Percentiles rank a stretch among this genome's conserved stretches.
Conservation (phyloP, 2,888 invertebrate species). For the Therioaphis trifolii region DNA sequence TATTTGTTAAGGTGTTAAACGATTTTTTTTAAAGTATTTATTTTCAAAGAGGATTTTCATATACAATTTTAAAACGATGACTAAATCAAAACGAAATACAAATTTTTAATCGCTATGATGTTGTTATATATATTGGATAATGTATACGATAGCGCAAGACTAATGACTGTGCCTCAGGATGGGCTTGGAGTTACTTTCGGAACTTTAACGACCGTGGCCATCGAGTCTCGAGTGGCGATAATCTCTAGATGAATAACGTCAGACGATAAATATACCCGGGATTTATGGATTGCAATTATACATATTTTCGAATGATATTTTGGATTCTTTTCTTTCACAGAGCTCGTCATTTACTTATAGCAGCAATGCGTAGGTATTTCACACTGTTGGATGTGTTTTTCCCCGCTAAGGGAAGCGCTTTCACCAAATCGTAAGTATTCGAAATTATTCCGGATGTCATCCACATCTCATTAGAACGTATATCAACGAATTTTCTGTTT, state of each 20-base stretch:
- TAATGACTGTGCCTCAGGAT: no score
- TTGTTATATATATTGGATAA: background rate
- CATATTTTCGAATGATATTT: background rate
- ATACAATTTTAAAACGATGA: background rate
- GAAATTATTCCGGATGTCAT: slow-evolving; percentile 10
- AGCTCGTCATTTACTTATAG: no score
- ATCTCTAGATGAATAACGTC: no score
- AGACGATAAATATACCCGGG: no score
- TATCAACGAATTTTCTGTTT: background rate
- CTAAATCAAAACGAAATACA: background rate
- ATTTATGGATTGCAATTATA: background rate
- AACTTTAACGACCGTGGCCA: background rate
- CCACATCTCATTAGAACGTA: background rate
- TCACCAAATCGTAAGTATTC: background rate
- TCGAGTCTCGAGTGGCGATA: background rate
- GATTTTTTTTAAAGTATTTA: no score
- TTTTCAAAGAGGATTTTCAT: background rate
- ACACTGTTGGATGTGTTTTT: background rate
- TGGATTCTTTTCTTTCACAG: background rate
- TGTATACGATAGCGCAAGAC: background rate
- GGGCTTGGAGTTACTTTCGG: no score
- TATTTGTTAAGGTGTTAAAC: no score
- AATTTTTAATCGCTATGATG: background rate
- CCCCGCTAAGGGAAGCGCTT: slow-evolving; percentile 11
- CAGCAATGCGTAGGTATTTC: no score